phyloP scores from a whole-genome alignment of 2,113 vertebrate species.

The Tamias sibiricus region DNA sequence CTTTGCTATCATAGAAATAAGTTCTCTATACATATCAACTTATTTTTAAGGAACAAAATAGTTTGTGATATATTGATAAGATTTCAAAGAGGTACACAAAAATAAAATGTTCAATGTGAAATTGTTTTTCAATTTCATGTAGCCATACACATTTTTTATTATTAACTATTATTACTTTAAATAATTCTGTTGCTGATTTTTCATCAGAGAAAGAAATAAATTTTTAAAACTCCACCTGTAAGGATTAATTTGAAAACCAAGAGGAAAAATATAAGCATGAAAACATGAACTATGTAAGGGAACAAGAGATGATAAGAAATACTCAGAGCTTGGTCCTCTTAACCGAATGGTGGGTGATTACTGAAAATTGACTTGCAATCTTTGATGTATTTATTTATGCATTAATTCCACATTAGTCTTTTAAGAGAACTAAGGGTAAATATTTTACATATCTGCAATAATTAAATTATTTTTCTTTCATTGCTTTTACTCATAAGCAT shows the following conservation, averaged over 20 bases:
- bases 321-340: neutral
- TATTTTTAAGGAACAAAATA: slow-evolving; percentile 33
- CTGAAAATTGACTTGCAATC: slow-evolving; percentile 22
- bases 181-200: neutral
- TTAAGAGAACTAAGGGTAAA: slow-evolving; percentile 62
- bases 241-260: slow-evolving; percentile 46
- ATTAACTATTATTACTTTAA: neutral
- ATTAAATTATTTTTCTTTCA: slow-evolving; percentile 66
- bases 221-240: slow-evolving; percentile 57
- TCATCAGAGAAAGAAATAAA: slow-evolving; percentile 40
- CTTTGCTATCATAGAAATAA: neutral
- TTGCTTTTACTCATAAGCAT: slow-evolving; percentile 56
- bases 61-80: neutral
- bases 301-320: neutral
- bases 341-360: neutral
- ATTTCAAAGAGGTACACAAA: slow-evolving; percentile 3
- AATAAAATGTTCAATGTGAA: neutral
- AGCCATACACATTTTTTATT: neutral
- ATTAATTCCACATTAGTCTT: neutral
- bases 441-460: neutral
- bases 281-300: neutral
- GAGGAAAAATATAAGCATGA: slow-evolving; percentile 4
- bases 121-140: neutral
- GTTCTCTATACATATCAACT: neutral
- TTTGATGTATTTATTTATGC: slow-evolving; percentile 68